phyloP scores from a whole-genome alignment of 2,113 vertebrate genomes.

The Galeopterus variegatus region DNA sequence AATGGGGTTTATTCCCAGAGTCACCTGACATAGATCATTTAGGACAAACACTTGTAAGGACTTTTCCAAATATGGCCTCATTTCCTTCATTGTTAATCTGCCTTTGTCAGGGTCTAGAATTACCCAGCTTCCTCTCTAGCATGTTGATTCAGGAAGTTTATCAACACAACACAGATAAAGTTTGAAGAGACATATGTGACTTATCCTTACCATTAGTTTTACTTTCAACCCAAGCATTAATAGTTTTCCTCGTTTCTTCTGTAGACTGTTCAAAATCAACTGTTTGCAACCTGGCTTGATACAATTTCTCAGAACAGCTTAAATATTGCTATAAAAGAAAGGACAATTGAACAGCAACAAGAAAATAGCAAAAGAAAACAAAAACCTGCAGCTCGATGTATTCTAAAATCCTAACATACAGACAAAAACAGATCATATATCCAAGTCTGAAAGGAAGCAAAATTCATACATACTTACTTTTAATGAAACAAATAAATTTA shows the following conservation, averaged over 20 bases:
- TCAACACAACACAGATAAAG: background rate
- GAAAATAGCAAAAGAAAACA: background rate
- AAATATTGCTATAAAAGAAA: slow-evolving; percentile 87
- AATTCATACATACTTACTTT: background rate
- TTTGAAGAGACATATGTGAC: background rate
- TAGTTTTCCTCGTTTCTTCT: slow-evolving; percentile 85
- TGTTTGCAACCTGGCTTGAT: slow-evolving; percentile 83
- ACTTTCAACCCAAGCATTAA: slow-evolving; percentile 89
- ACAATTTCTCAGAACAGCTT: slow-evolving; percentile 87
- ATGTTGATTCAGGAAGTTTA: background rate
- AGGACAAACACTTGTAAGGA: background rate
- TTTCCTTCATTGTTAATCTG: background rate
- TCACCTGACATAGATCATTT: background rate
- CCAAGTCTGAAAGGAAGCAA: background rate
- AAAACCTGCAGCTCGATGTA: background rate
- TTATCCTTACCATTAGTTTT: slow-evolving; percentile 87
- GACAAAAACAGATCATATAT: background rate
- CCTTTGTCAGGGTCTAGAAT: accelerated
- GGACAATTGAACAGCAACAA: background rate
- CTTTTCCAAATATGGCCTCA: background rate
- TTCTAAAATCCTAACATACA: background rate
- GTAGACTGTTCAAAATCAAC: slow-evolving; percentile 86
- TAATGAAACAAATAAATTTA: background rate
- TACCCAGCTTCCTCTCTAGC: background rate
- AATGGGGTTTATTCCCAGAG: background rate